A percentile compares a stretch with the other conserved stretches of the same genome.
These are phyloP conservation scores for Speoplatyrhinus poulsoni DNA, from an alignment of 2,113 vertebrate genomes.

Conservation along the genomic window DNA sequence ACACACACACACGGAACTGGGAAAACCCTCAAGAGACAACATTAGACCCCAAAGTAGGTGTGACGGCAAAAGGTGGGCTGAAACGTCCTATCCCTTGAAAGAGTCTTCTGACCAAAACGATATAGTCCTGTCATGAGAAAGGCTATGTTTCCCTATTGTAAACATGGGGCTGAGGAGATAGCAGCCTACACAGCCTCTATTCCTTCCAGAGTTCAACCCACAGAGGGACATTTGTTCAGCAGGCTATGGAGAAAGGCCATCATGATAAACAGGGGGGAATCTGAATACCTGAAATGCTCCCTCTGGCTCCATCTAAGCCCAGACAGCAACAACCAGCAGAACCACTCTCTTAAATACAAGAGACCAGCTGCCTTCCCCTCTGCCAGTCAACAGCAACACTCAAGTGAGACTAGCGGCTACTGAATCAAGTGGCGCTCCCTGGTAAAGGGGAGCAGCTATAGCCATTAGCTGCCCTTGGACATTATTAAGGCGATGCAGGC, in stretches of 20 bases:
- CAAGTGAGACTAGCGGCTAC: not conserved
- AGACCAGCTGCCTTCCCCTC: slow-evolving; percentile 17
- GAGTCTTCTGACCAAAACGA: not conserved
- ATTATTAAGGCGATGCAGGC: slow-evolving; percentile 44
- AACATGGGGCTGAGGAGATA: too few relatives aligned
- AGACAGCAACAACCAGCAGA: too few relatives aligned
- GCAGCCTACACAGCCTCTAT: not conserved
- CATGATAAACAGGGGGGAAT: too few relatives aligned
- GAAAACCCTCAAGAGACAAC: not conserved
- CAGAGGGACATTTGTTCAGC: not conserved
- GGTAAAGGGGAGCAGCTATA: slow-evolving; percentile 20
- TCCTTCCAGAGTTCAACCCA: not conserved
- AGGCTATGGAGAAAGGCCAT: too few relatives aligned
- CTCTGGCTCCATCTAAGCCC: too few relatives aligned
- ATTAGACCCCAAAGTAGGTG: slow-evolving; percentile 2
- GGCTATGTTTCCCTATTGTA: too few relatives aligned
- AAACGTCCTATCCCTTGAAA: slow-evolving; percentile 44
- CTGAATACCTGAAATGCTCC: too few relatives aligned
- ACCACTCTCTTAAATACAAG: not conserved
- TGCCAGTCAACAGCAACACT: slow-evolving; percentile 1
- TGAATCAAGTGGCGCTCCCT: slow-evolving; percentile 1
- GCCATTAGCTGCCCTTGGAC: slow-evolving; percentile 38
- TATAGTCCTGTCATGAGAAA: not conserved
- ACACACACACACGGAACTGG: not conserved
- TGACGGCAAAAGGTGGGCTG: slow-evolving; percentile 6